Percentiles rank a stretch among this genome's conserved stretches.
These are phyloP conservation scores for Brachynemurus nebulosus DNA, from an alignment of 2,888 invertebrate species.

Conservation along the genomic window DNA sequence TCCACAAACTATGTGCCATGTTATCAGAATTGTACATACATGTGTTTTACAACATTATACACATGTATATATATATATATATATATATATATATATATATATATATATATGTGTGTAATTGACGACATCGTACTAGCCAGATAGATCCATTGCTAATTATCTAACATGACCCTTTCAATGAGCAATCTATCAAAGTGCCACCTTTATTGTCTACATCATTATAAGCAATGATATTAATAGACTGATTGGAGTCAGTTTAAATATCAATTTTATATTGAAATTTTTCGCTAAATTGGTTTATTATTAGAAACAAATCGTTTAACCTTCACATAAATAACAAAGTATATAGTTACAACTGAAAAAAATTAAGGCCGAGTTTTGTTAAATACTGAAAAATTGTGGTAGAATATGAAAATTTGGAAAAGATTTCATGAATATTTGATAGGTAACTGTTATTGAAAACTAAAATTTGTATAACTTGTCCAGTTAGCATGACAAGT, in stretches of 20 bases:
- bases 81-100: not conserved
- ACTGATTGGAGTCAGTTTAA: not conserved
- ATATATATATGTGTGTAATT: not conserved
- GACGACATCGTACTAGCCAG: not conserved
- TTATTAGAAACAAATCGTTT: not conserved
- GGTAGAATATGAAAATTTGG: too few relatives aligned
- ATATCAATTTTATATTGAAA: not conserved
- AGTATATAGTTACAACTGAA: too few relatives aligned
- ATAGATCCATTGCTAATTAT: not conserved
- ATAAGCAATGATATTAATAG: not conserved
- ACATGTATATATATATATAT: not conserved
- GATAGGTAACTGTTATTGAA: too few relatives aligned
- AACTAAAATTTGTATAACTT: too few relatives aligned
- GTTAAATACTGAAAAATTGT: too few relatives aligned
- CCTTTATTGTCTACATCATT: not conserved
- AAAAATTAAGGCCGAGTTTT: too few relatives aligned
- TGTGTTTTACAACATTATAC: not conserved
- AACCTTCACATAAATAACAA: not conserved
- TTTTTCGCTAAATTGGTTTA: not conserved
- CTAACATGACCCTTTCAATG: slow-evolving; percentile 1
- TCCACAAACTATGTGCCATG: too few relatives aligned
- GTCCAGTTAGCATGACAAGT: too few relatives aligned
- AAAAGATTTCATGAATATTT: too few relatives aligned
- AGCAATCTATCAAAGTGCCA: slow-evolving; percentile 1
- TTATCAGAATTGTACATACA: too few relatives aligned